These are phyloP conservation scores for Pyrrhia umbra DNA, from an alignment of 2,888 invertebrate genomes.

Conservation along the genomic window DNA sequence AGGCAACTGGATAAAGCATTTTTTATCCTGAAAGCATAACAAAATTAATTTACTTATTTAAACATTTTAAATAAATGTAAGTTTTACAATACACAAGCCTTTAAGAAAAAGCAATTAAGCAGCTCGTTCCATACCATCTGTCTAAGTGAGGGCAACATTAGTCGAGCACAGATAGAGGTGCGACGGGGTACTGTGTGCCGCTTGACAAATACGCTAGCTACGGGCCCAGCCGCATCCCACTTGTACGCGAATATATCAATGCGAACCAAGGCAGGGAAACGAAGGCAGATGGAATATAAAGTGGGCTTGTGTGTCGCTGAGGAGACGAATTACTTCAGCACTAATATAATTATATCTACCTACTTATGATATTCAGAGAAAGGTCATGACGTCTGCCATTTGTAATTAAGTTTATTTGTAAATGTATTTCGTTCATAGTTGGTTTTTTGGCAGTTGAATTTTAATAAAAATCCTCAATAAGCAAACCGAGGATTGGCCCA, in stretches of 20 bases:
- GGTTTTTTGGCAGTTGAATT: no score
- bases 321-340: not conserved
- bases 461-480: no score
- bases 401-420: no score
- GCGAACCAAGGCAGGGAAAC: not conserved
- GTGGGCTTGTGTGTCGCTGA: not conserved
- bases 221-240: not conserved
- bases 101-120: constrained; percentile 12
- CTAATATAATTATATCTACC: no score
- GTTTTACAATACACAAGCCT: not conserved
- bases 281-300: not conserved
- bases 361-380: no score
- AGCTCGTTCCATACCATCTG: not conserved
- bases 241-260: constrained; percentile 2
- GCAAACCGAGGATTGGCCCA: no score
- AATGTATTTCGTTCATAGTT: no score
- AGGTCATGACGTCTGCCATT: no score
- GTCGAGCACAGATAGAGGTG: constrained; percentile 6
- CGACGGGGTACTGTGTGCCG: not conserved
- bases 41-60: not conserved
- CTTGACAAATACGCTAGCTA: constrained; percentile 13
- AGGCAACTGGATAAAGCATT: no score
- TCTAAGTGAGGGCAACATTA: constrained; percentile 24
- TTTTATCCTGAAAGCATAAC: no score
- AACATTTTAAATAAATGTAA: not conserved